Conservation (phyloP, 2,113 vertebrate genomes). For the Oophaga pumilio region DNA sequence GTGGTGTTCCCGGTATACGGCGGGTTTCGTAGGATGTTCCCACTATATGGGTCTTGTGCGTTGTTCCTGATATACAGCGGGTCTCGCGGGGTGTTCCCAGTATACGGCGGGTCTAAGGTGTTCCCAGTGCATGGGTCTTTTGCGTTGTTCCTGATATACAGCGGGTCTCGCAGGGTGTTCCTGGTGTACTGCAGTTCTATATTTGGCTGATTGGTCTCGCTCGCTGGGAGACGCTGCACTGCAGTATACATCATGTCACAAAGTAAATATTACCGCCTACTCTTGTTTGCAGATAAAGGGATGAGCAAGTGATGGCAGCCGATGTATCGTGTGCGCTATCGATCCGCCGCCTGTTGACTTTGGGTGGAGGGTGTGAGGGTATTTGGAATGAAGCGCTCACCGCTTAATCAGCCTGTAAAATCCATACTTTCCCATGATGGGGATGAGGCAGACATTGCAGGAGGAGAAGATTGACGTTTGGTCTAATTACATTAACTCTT, state of each 20-base stretch:
- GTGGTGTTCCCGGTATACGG: too few species aligned
- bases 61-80: too few species aligned
- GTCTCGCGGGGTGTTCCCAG: too few species aligned
- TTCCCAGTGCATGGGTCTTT: too few species aligned
- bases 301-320: background rate
- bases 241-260: background rate
- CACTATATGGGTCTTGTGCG: too few species aligned
- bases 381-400: background rate
- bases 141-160: too few species aligned
- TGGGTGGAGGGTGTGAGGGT: rapidly evolving
- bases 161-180: too few species aligned
- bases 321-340: constrained; percentile 34
- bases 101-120: too few species aligned
- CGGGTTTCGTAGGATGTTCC: too few species aligned
- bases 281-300: background rate
- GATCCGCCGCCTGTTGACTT: constrained; percentile 29
- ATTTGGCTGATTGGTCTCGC: too few species aligned
- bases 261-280: background rate
- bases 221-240: background rate
- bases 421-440: background rate
- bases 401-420: background rate
- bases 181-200: too few species aligned
- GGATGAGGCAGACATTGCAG: background rate
- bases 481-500: constrained; percentile 54
- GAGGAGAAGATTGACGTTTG: constrained; percentile 26